Percentiles rank a stretch among this genome's conserved stretches.
phyloP scores from a whole-genome alignment of 2,888 invertebrate species.

The Boloria euphrosyne region DNA sequence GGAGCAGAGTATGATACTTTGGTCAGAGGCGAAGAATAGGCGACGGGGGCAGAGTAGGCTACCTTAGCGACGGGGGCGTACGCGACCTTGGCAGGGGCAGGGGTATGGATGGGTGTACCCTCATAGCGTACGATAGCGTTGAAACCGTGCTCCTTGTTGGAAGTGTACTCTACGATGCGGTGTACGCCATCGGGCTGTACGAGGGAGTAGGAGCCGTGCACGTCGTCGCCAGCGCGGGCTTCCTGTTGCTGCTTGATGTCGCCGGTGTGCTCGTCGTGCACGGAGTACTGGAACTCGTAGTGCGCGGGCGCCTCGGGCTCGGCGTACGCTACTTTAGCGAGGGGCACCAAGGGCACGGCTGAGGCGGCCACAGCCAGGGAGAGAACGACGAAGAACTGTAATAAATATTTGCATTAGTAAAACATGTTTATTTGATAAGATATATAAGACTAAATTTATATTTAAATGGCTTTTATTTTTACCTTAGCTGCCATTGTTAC shows the following conservation, averaged over 20 bases:
- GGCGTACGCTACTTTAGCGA: conserved; percentile 61
- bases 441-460: background rate
- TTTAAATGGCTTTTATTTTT: background rate
- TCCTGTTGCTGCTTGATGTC: conserved; percentile 77
- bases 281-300: conserved; percentile 73
- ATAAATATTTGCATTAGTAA: background rate
- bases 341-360: conserved; percentile 48
- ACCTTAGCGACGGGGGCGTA: conserved; percentile 53
- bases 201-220: conserved; percentile 75
- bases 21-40: conserved; percentile 12
- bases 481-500: conserved; percentile 72
- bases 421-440: background rate
- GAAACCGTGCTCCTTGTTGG: conserved; percentile 71
- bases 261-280: conserved; percentile 70
- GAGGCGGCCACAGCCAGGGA: conserved; percentile 55
- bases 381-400: conserved; percentile 51
- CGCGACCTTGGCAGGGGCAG: conserved; percentile 41
- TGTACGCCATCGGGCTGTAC: conserved; percentile 73
- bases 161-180: conserved; percentile 74
- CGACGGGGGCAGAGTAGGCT: conserved; percentile 52
- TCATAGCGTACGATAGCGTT: conserved; percentile 74
- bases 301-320: conserved; percentile 66
- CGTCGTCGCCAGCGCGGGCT: conserved; percentile 66
- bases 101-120: conserved; percentile 32
- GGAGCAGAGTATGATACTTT: conserved; percentile 46